Evolutionary conservation across 2,888 invertebrate species (phyloP).

Genomic region (Acronicta psi): DNA sequence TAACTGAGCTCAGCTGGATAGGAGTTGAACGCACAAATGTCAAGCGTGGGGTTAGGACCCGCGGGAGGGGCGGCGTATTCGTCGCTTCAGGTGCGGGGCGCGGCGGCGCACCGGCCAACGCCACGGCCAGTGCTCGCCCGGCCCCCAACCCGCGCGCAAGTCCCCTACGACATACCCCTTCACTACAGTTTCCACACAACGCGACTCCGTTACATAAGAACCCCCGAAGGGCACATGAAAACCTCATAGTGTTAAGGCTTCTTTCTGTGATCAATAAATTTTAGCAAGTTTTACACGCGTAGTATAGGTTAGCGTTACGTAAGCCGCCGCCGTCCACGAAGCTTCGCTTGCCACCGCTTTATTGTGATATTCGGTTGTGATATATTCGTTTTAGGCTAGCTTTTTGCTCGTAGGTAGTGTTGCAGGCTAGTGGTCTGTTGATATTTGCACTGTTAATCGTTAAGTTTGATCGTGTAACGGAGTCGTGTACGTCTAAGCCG

Average conservation of each 20-base stretch:
- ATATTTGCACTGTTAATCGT: slow-evolving; percentile 39
- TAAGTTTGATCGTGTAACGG: slow-evolving; percentile 63
- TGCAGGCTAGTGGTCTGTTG: slow-evolving; percentile 43
- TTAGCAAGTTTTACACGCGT: slow-evolving; percentile 85
- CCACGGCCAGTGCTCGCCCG: slow-evolving; percentile 83
- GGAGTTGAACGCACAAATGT: slow-evolving; percentile 63
- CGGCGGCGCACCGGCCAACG: slow-evolving; percentile 59
- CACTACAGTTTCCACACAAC: slow-evolving; percentile 75
- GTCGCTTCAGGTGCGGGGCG: slow-evolving; percentile 54
- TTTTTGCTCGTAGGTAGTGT: slow-evolving; percentile 80
- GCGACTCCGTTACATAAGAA: slow-evolving; percentile 85
- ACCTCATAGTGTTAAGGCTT: slow-evolving; percentile 86
- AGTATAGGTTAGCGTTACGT: slow-evolving; percentile 84
- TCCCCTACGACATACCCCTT: slow-evolving; percentile 73
- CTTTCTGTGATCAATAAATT: slow-evolving; percentile 86
- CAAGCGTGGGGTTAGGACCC: slow-evolving; percentile 52
- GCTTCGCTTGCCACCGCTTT: slow-evolving; percentile 87
- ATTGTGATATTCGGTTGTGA: slow-evolving; percentile 89
- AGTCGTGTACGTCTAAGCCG: slow-evolving; percentile 66
- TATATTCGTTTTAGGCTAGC: slow-evolving; percentile 82
- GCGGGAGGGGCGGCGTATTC: slow-evolving; percentile 42
- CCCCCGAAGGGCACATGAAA: slow-evolving; percentile 71
- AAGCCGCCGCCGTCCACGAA: slow-evolving; percentile 88
- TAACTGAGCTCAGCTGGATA: slow-evolving; percentile 61
- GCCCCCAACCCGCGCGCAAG: slow-evolving; percentile 83